A percentile compares a stretch with the other conserved stretches of the same genome.
phyloP scores from a whole-genome alignment of 1,140 invertebrate genomes.

The Notospermus geniculatus region DNA sequence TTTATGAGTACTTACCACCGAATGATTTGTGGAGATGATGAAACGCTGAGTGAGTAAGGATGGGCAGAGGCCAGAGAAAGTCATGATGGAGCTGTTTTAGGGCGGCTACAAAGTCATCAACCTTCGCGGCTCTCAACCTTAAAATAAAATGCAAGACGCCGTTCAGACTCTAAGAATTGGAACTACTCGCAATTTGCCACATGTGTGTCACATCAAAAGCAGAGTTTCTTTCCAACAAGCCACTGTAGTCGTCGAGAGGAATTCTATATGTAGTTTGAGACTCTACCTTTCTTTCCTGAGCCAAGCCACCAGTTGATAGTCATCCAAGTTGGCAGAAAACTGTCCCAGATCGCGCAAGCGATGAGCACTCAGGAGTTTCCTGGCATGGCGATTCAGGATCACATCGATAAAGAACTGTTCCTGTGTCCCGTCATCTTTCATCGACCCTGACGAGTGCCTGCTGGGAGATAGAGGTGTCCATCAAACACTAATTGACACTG shows the following conservation, averaged over 20 bases:
- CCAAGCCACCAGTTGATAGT: conserved; percentile 87
- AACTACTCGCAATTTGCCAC: no score
- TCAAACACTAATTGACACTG: no score
- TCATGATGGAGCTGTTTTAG: conserved; percentile 82
- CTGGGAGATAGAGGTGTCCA: no score
- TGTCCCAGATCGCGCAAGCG: conserved; percentile 79
- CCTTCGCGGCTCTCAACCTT: conserved; percentile 65
- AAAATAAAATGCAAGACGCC: conserved; percentile 3
- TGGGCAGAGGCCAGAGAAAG: conserved; percentile 84
- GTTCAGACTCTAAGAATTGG: no score
- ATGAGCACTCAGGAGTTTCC: conserved; percentile 73
- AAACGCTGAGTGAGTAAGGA: conserved; percentile 46
- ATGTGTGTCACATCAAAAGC: no score
- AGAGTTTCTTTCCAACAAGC: no score
- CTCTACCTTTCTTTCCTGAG: conserved; percentile 70
- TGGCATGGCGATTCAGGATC: conserved; percentile 84
- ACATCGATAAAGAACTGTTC: conserved; percentile 68
- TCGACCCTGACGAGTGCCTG: not conserved
- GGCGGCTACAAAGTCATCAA: conserved; percentile 81
- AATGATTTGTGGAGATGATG: conserved; percentile 44
- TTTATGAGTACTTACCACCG: conserved; percentile 42
- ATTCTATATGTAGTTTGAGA: conserved; percentile 40
- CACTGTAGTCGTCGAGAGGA: no score
- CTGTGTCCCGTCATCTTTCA: conserved; percentile 30
- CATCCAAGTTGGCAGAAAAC: conserved; percentile 86